Percentiles rank a stretch among this genome's conserved stretches.
These are phyloP conservation scores for Prorops nasuta DNA, from an alignment of 1,140 invertebrate genomes.

Conservation along the genomic window DNA sequence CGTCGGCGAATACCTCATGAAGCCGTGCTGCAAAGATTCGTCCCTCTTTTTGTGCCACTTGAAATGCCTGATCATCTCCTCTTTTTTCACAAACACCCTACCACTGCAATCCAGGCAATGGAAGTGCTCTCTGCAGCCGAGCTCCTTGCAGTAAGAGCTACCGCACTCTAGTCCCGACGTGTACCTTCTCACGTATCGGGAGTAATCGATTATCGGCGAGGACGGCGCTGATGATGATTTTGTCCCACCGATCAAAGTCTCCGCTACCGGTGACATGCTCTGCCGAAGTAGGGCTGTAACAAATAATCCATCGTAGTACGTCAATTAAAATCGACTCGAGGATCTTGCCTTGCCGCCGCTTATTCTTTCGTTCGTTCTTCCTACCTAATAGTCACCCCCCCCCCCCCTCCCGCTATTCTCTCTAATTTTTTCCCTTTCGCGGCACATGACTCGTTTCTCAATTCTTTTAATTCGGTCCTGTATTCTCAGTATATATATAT, in stretches of 20 bases:
- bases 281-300: constrained; percentile 52
- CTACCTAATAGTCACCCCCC: not conserved
- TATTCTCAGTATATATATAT: too few relatives aligned
- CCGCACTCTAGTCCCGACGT: constrained; percentile 69
- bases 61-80: constrained; percentile 98
- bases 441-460: too few relatives aligned
- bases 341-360: constrained; percentile 1
- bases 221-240: constrained; percentile 37
- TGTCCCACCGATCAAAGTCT: constrained; percentile 40
- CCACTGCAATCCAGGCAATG: constrained; percentile 90
- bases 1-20: constrained; percentile 89
- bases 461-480: too few relatives aligned
- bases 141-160: constrained; percentile 65
- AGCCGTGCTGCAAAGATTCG: constrained; percentile 93
- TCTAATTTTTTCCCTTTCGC: too few relatives aligned
- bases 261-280: constrained; percentile 53
- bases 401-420: too few relatives aligned
- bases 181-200: constrained; percentile 70
- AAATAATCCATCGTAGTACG: constrained; percentile 9
- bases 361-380: not conserved
- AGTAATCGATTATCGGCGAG: constrained; percentile 64
- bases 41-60: constrained; percentile 99
- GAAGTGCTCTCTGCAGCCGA: constrained; percentile 81
- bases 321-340: constrained; percentile 3
- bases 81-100: constrained; percentile 93